Evolutionary conservation across 1,140 invertebrate species (phyloP).

Genomic region (Ips nitidus): DNA sequence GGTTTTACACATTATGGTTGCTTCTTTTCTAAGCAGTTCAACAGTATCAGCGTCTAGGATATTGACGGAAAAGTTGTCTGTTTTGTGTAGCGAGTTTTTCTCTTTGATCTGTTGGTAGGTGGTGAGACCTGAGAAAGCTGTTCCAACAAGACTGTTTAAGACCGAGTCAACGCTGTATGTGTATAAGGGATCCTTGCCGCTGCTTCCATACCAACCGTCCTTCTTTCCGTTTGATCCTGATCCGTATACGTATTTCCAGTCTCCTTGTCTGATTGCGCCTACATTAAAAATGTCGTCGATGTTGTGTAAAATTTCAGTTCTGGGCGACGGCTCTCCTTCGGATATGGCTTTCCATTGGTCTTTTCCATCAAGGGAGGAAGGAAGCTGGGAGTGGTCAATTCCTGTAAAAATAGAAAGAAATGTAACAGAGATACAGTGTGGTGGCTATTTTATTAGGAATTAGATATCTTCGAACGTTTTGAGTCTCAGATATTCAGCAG

Average conservation of each 20-base stretch:
- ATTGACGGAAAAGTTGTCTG: conserved; percentile 35
- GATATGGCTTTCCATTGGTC: conserved; percentile 69
- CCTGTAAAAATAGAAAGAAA: conserved; percentile 33
- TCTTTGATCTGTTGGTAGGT: conserved; percentile 53
- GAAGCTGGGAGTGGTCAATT: conserved; percentile 40
- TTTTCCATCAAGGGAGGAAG: conserved; percentile 63
- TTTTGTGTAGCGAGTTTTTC: conserved; percentile 39
- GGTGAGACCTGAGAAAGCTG: conserved; percentile 53
- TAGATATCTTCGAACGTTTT: no score
- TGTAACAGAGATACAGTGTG: not conserved
- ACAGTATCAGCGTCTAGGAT: conserved; percentile 52
- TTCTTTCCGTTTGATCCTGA: conserved; percentile 53
- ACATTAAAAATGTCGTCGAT: conserved; percentile 70
- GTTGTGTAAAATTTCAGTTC: conserved; percentile 69
- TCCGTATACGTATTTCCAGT: conserved; percentile 77
- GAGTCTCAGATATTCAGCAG: no score
- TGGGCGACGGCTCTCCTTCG: conserved; percentile 54
- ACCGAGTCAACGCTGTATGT: conserved; percentile 55
- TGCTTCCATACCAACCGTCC: conserved; percentile 63
- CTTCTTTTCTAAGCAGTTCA: conserved; percentile 50
- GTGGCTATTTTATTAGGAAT: no score
- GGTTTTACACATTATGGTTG: conserved; percentile 51
- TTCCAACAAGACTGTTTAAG: conserved; percentile 55
- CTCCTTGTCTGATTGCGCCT: conserved; percentile 62
- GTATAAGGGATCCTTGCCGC: conserved; percentile 50